Evolutionary conservation across 2,888 invertebrate species (phyloP), one percentile per base, ranked within the genome.

Genomic region (Lepidochrysops patricia): DNA sequence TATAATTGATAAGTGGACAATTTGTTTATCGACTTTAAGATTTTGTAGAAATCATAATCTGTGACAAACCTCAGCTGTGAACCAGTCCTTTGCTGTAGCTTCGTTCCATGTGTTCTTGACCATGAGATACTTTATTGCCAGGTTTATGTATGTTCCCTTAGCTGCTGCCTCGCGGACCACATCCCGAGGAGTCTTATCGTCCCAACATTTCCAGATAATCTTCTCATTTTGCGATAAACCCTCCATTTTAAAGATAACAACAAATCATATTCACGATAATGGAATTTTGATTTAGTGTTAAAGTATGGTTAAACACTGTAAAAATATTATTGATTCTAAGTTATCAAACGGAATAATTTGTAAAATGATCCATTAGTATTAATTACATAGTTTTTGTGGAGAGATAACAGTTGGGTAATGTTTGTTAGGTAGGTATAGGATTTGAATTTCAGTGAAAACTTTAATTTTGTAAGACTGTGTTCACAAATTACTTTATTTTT

Each of bases 111-210:
- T 80, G 72, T 90, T 91, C 69, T 91, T 90, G 48, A 77, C 75
- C 67, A 90, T 87, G 19, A 94, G 77, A 76, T 91, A 93, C 67
- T 85, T 89, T 58, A 91, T 76, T 43, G 92, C 93, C 60, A 93
- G 75, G 34, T 84, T 79, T 52, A 93, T 89, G 68, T 92, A 91
- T 27, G 90, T 90, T 15, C 93, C 93, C 74, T 94, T 93, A 1
- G 92, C 91, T 29, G 92, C 93, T 12, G 93, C 92, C 75, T 94
- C 93, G 67, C 93, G 83, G 0, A 92, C 92, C 49, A 93, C 91
- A 77, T 93, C 93, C 71, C 91, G 82, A 32, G 91, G 87, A 43
- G 92, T 91, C 67, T 92, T 91, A 60, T 82, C 87, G 63, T 90
- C 90, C 93, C 93, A 94, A 66, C 91, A 92, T 58, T 88, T 85